Percentiles rank a stretch among this genome's conserved stretches.
Evolutionary conservation across 2,113 vertebrate species (phyloP).

Genomic region (Microtus ochrogaster): DNA sequence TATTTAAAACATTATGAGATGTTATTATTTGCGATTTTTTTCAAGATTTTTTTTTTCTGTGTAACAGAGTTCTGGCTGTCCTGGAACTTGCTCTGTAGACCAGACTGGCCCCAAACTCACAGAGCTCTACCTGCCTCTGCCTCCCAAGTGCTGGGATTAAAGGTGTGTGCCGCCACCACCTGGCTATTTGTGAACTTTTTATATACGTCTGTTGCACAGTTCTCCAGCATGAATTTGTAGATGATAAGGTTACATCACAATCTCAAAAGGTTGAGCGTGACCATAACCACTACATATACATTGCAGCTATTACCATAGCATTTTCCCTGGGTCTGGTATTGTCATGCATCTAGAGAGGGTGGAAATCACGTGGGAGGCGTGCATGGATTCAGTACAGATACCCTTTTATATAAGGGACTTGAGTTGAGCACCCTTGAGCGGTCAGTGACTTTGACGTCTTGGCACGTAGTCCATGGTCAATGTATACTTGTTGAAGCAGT

Average conservation of each 20-base stretch:
- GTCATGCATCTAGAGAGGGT: neutral
- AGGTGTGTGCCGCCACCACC: no score
- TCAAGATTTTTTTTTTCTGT: neutral
- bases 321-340: neutral
- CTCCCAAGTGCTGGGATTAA: no score
- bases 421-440: neutral
- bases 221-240: neutral
- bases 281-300: fast-evolving
- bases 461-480: fast-evolving
- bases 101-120: no score
- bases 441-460: neutral
- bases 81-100: no score
- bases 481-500: no score
- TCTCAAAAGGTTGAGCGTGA: neutral
- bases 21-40: neutral
- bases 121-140: no score
- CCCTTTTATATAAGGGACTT: neutral
- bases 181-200: no score
- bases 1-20: neutral
- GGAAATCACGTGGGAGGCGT: neutral
- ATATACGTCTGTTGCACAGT: no score
- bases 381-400: neutral
- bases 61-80: no score
- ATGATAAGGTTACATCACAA: neutral
- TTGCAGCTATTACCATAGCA: neutral